phyloP scores from a whole-genome alignment of 2,113 vertebrate species.

The Sminthopsis crassicaudata region DNA sequence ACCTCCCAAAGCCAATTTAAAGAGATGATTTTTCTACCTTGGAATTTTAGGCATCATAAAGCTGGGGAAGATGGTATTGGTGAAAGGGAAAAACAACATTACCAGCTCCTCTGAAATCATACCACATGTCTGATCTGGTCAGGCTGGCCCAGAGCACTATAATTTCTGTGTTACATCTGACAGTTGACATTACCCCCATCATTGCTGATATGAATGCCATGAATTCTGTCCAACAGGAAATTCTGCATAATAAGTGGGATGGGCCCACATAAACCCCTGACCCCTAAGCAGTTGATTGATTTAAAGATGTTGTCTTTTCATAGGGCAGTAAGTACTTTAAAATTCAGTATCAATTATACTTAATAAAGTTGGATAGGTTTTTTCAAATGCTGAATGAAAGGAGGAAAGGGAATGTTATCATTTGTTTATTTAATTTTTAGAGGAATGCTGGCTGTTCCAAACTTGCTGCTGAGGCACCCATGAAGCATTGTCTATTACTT shows the following conservation, averaged over 20 bases:
- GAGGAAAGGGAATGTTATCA: not conserved
- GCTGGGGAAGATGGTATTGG: not conserved
- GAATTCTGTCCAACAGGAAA: slow-evolving; percentile 1
- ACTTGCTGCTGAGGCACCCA: not conserved
- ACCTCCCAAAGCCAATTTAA: not conserved
- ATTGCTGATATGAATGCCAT: not conserved
- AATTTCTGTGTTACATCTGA: not conserved
- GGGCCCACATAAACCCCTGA: not conserved
- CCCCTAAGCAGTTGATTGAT: not conserved
- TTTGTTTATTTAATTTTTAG: not conserved
- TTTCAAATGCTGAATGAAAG: not conserved
- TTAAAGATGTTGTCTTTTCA: slow-evolving; percentile 3
- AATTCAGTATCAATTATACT: not conserved
- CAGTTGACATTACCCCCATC: not conserved
- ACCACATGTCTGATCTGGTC: not conserved
- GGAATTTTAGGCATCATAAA: not conserved
- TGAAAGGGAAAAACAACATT: not conserved
- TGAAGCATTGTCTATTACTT: not conserved
- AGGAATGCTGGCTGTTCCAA: not conserved
- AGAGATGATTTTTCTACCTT: not conserved
- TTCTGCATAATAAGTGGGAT: not conserved
- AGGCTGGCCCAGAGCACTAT: not conserved
- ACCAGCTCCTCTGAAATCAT: not conserved
- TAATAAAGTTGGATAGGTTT: not conserved
- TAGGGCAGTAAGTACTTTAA: not conserved